phyloP scores from a whole-genome alignment of 2,113 vertebrate species.

The Suncus etruscus region DNA sequence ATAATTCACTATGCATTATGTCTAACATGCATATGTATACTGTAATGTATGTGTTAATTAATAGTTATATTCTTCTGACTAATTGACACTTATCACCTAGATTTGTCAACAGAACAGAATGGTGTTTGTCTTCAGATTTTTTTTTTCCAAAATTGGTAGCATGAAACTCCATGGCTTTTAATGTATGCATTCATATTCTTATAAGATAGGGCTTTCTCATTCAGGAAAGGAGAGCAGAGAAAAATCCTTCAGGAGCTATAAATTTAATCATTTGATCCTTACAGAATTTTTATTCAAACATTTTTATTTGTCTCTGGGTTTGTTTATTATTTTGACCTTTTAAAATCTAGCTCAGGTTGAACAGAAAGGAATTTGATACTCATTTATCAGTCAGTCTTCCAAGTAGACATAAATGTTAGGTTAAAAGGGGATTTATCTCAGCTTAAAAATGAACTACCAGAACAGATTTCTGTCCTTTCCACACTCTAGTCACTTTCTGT shows the following conservation, averaged over 20 bases:
- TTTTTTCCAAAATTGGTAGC: not conserved
- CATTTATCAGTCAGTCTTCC: conserved; percentile 22
- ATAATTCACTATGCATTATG: not conserved
- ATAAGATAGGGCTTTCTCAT: not conserved
- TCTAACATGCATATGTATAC: not conserved
- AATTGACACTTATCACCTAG: not conserved
- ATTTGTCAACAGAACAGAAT: not conserved
- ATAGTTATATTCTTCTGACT: not conserved
- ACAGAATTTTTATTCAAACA: conserved; percentile 33
- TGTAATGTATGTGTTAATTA: not conserved
- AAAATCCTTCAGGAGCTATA: conserved; percentile 2
- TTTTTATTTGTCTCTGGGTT: conserved; percentile 41
- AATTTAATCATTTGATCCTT: conserved; percentile 61
- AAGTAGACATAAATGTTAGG: conserved; percentile 20
- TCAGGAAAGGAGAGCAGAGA: conserved; percentile 4
- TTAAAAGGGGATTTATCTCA: conserved; percentile 45
- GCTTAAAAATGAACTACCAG: conserved; percentile 7
- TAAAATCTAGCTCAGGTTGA: conserved; percentile 34
- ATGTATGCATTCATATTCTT: conserved; percentile 30
- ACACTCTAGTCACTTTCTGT: not conserved
- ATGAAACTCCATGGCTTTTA: conserved; percentile 7
- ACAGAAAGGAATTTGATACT: conserved; percentile 8
- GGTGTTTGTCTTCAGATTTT: not conserved
- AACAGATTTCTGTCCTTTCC: conserved; percentile 25
- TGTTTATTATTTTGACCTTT: conserved; percentile 47